These are phyloP conservation scores for Limnephilus lunatus DNA, from an alignment of 2,888 invertebrate genomes.

Conservation along the genomic window DNA sequence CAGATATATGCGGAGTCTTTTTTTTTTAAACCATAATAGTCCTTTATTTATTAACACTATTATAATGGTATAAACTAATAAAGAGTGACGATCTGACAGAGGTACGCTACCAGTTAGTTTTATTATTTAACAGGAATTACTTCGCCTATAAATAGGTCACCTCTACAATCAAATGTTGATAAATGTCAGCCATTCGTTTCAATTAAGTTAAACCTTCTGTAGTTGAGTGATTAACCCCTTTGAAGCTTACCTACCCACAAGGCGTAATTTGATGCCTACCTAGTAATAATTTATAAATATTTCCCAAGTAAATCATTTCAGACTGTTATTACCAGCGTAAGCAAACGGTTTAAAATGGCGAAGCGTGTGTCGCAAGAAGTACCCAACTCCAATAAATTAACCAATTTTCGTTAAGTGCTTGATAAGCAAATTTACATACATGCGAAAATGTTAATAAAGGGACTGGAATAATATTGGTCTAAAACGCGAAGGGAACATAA, in stretches of 20 bases:
- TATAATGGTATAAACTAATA: no score
- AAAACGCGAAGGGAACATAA: not conserved
- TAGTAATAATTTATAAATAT: conserved; percentile 4
- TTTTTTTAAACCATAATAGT: no score
- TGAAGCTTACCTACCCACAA: not conserved
- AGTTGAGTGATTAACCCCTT: not conserved
- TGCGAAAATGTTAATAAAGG: not conserved
- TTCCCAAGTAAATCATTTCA: conserved; percentile 12
- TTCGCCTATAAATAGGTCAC: not conserved
- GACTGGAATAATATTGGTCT: conserved; percentile 9
- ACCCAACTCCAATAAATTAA: conserved; percentile 22
- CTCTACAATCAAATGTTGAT: not conserved
- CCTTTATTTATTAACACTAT: no score
- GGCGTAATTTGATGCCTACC: not conserved
- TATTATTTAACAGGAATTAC: not conserved
- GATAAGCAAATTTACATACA: not conserved
- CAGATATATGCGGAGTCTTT: no score
- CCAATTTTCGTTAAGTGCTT: conserved; percentile 23
- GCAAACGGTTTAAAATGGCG: conserved; percentile 3
- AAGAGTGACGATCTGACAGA: not conserved
- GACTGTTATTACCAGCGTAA: not conserved
- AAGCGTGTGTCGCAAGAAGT: conserved; percentile 13
- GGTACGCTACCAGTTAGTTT: not conserved
- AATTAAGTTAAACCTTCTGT: not conserved
- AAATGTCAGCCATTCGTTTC: conserved; percentile 2